Percentiles rank a stretch among this genome's conserved stretches.
Conservation (phyloP, 2,797 vertebrate species). For the Megaceryle alcyon region DNA sequence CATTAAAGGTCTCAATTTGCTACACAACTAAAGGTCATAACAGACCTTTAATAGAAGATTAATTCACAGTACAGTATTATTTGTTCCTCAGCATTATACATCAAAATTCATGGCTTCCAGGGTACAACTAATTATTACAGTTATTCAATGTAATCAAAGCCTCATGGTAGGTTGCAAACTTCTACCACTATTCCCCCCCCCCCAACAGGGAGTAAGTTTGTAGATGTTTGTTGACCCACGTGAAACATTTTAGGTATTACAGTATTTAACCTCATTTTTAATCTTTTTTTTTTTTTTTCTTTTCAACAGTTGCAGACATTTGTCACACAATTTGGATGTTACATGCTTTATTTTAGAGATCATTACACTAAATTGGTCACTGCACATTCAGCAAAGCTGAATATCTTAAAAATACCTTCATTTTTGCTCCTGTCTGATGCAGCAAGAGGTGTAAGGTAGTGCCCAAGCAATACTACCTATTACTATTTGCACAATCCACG, state of each 20-base stretch:
- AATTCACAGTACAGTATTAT: background rate
- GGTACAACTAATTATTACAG: background rate
- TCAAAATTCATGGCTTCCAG: background rate
- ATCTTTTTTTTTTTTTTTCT: no score
- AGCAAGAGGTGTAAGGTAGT: background rate
- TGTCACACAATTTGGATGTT: background rate
- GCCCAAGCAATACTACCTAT: background rate
- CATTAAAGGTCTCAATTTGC: background rate
- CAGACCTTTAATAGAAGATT: background rate
- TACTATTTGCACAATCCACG: accelerated
- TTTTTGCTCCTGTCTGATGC: background rate
- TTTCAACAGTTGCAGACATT: background rate
- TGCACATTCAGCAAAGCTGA: background rate
- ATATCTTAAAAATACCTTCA: background rate
- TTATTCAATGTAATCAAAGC: accelerated
- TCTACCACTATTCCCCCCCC: no score
- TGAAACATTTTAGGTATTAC: background rate
- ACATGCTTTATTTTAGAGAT: background rate
- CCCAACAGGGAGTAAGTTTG: background rate
- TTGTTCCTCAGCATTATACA: background rate
- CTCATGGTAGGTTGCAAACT: accelerated
- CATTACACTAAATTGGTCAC: background rate
- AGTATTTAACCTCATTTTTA: background rate
- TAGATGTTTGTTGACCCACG: background rate
- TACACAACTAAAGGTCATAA: background rate